These are phyloP conservation scores for Lochmaea crataegi DNA, from an alignment of 2,888 invertebrate genomes.

Conservation along the genomic window DNA sequence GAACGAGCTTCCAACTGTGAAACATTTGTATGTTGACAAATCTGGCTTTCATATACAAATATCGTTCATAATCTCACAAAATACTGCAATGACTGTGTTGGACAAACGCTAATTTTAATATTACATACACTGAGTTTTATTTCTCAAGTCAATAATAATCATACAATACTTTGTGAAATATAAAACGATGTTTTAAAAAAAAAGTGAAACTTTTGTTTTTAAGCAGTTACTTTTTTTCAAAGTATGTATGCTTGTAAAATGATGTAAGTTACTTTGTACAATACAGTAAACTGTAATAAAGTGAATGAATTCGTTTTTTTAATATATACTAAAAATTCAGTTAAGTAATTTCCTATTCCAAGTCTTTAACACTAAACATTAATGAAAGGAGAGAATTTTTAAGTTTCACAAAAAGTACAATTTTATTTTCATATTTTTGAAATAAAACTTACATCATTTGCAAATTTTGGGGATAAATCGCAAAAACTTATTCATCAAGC, in stretches of 20 bases:
- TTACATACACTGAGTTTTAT: not conserved
- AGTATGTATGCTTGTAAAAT: not conserved
- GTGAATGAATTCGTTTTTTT: not conserved
- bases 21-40: not conserved
- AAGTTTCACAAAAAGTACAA: not conserved
- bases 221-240: no score
- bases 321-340: not conserved
- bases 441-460: conserved; percentile 8
- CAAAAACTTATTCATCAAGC: not conserved
- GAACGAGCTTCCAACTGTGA: not conserved
- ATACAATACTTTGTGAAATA: not conserved
- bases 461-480: not conserved
- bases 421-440: not conserved
- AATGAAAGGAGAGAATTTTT: not conserved
- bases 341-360: not conserved
- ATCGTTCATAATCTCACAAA: not conserved
- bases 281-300: not conserved
- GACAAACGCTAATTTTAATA: not conserved
- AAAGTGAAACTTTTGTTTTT: no score
- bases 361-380: not conserved
- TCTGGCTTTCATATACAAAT: not conserved
- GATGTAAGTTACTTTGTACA: not conserved
- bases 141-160: not conserved
- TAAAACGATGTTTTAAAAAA: not conserved
- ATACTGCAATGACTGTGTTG: not conserved